Conservation (phyloP, 2,797 vertebrate genomes). For the Tokudaia muenninki region DNA sequence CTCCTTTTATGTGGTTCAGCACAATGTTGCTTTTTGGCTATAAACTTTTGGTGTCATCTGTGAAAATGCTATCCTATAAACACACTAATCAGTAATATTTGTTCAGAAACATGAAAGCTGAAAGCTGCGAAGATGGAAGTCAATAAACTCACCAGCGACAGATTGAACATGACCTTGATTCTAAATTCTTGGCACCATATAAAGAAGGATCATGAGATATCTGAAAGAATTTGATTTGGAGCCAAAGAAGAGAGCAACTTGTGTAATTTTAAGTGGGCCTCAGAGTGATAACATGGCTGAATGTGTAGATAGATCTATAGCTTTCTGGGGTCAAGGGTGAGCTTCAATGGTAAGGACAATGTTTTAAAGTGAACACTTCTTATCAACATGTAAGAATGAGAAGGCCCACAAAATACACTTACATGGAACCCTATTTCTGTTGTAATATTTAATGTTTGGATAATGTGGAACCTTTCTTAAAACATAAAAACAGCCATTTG, state of each 20-base stretch:
- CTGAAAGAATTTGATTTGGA: neutral
- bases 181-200: neutral
- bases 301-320: neutral
- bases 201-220: neutral
- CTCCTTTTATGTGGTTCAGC: neutral
- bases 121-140: neutral
- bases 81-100: slow-evolving; percentile 41
- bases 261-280: neutral
- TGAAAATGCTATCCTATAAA: neutral
- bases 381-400: neutral
- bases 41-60: neutral
- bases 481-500: neutral
- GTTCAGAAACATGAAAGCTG: slow-evolving; percentile 49
- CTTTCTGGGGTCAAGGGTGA: neutral
- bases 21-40: neutral
- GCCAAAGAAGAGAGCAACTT: neutral
- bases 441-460: neutral
- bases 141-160: neutral
- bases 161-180: neutral
- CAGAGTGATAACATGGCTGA: neutral
- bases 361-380: neutral
- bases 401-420: neutral
- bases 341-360: neutral
- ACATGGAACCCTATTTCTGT: neutral
- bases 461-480: neutral